Base-by-base conservation (phyloP, 2,797 vertebrate genomes). In the Sebastolobus alascanus region DNA sequence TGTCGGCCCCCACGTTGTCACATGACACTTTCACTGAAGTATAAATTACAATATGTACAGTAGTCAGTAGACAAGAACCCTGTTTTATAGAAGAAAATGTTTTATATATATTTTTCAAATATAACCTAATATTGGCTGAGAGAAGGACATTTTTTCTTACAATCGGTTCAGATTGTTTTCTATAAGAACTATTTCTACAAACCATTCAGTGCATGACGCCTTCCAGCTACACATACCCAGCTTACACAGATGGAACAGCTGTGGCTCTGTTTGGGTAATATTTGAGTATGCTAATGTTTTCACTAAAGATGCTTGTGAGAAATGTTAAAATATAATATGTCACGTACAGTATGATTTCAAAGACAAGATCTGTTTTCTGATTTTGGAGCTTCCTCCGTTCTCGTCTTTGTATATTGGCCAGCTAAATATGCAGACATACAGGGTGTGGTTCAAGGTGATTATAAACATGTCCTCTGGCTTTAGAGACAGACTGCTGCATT, bases 231-330 rank as follows among this genome's bases (percentile, higher is more conserved):
- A 35, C 35, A 33, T 27, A 33, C 35, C 11, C 66, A 59, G 58
- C 27, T n/a, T 43, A 52, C n/a, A 73, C 43, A 74, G 54, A 29
- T 40, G 18, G 70, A 58, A 68, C 73, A 78, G 65, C 68, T 83
- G 72, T 65, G 18, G 25, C 65, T 76, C 52, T 63, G 61, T 38
- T 29, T 50, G 61, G 58, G 4, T 69, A 33, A 29, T 73, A 64
- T 72, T 75, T 77, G 59, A 72, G 10, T 54, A 68, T 66, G 76
- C 56, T 77, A 61, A 81, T 85, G 13, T 52, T 73, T 77, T 73
- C 8, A 18, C 79, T 77, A 37, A 64, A 38, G 60, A 43, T 66
- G 0, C 40, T 71, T 12, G 33, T 63, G 33, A 55, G 38, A 74
- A 76, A 37, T 79, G 11, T 46, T 38, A 33, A 72, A 6, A 69